These are phyloP conservation scores for Cheilosia pagana DNA, from an alignment of 2,888 invertebrate genomes.

Conservation along the genomic window DNA sequence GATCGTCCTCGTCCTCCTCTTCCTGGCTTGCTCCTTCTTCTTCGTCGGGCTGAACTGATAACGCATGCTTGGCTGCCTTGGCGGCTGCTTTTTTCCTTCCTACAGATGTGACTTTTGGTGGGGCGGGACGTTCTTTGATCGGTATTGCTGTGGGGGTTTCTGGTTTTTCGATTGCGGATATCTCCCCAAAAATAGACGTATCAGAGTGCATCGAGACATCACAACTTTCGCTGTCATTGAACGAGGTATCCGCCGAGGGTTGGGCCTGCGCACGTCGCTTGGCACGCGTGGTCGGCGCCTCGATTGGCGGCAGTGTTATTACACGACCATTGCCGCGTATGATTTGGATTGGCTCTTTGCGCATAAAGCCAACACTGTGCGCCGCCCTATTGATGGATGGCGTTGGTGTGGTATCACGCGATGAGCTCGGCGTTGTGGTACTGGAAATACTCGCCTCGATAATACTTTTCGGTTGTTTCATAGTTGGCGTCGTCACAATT, in stretches of 20 bases:
- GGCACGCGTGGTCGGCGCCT: slow-evolving; percentile 92
- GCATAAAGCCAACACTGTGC: slow-evolving; percentile 54
- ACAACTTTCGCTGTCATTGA: slow-evolving; percentile 62
- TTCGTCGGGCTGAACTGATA: slow-evolving; percentile 71
- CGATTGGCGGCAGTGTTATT: slow-evolving; percentile 91
- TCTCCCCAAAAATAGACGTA: slow-evolving; percentile 72
- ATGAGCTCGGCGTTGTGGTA: slow-evolving; percentile 55
- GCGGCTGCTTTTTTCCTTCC: slow-evolving; percentile 51
- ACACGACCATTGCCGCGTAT: slow-evolving; percentile 90
- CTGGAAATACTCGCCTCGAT: slow-evolving; percentile 70
- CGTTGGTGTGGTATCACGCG: slow-evolving; percentile 51
- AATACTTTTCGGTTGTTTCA: slow-evolving; percentile 76
- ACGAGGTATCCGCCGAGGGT: slow-evolving; percentile 71
- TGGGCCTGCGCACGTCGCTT: slow-evolving; percentile 86
- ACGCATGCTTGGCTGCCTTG: slow-evolving; percentile 77
- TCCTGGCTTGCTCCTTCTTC: slow-evolving; percentile 68
- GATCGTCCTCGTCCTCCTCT: slow-evolving; percentile 95
- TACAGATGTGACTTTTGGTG: slow-evolving; percentile 76
- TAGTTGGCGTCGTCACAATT: slow-evolving; percentile 10
- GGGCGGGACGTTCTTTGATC: slow-evolving; percentile 77
- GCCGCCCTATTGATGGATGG: slow-evolving; percentile 69
- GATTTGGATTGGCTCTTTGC: slow-evolving; percentile 87
- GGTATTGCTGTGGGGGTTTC: slow-evolving; percentile 1
- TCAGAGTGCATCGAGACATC: slow-evolving; percentile 76
- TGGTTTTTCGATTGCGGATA: slow-evolving; percentile 64